A percentile compares a stretch with the other conserved stretches of the same genome.
These are phyloP conservation scores for Oreochromis niloticus DNA, from an alignment of 2,113 vertebrate genomes.

Conservation along the genomic window DNA sequence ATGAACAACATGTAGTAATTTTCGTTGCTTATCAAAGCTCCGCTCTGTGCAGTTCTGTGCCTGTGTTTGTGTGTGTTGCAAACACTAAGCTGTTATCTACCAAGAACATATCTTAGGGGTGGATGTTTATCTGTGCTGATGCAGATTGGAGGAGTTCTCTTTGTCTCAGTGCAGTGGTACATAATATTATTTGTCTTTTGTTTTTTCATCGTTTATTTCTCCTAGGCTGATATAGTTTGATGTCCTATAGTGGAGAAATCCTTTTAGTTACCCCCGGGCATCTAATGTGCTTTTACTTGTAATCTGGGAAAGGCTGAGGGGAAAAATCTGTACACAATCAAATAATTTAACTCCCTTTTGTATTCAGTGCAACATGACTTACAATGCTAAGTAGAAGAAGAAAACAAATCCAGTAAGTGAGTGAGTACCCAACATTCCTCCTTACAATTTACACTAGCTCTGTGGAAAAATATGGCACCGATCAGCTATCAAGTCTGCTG, in stretches of 20 bases:
- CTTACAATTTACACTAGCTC: constrained; percentile 36
- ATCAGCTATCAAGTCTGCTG: constrained; percentile 38
- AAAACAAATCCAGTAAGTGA: constrained; percentile 42
- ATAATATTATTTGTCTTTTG: constrained; percentile 59
- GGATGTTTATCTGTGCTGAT: constrained; percentile 67
- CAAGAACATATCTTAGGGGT: constrained; percentile 65
- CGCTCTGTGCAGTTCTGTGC: constrained; percentile 4
- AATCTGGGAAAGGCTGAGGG: constrained; percentile 55
- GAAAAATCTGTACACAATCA: constrained; percentile 34
- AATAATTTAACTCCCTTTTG: constrained; percentile 58
- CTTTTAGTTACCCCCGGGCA: constrained; percentile 48
- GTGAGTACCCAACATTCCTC: constrained; percentile 19
- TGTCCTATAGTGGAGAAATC: constrained; percentile 50
- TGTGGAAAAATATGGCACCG: constrained; percentile 35
- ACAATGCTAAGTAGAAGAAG: constrained; percentile 21
- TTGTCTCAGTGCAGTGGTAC: constrained; percentile 53
- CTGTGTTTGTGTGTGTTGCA: constrained; percentile 8
- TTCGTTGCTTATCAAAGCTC: constrained; percentile 58
- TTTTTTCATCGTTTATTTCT: constrained; percentile 42
- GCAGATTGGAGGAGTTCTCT: constrained; percentile 57
- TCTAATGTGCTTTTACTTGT: constrained; percentile 67
- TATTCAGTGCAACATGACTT: constrained; percentile 40
- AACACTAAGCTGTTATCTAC: constrained; percentile 56
- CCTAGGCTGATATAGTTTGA: constrained; percentile 51
- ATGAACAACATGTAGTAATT: constrained; percentile 65